Base-by-base conservation (phyloP, 2,797 vertebrate species). In the Hydrophis major region DNA sequence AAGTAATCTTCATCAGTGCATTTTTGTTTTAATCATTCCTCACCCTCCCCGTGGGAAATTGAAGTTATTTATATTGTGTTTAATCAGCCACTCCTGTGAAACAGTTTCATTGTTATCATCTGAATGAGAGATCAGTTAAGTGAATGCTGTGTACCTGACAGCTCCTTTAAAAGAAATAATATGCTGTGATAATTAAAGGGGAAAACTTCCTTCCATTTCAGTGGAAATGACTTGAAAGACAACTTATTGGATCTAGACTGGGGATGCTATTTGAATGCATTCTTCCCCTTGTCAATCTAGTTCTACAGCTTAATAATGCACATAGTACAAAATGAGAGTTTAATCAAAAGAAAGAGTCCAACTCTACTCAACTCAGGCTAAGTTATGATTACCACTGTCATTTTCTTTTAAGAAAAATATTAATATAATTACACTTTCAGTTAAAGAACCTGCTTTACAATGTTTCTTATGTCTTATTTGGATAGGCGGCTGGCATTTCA, bases 61-160 rank as follows among this genome's bases (percentile, higher is more conserved):
- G 90, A 89, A 50, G 87, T 93, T 93, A 93, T 93, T 93, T 93
- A 89, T 93, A 89, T 91, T 93, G 57, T 89, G 66, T 91, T 93
- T 93, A 93, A 93, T 89, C 87, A 94, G 59, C 63, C 50, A 86
- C 86, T 92, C 93, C 89, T 91, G 59, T 89, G 66, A 95, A 95
- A 88, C 93, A 93, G 90, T 92, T 92, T 86, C 69, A 93, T 95
- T 95, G 89, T 96, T 94, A 94, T 95, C 94, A 95, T 95, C 95
- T 95, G 96, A 94, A 93, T 95, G 55, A 93, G 96, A 92, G 94
- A 92, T 55, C 93, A 94, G 92, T 95, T 95, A 94, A 95, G 88
- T 95, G 89, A 94, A 95, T 96, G 94, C 93, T 93, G 60, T 90
- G 92, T 96, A 96, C 95, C 95, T 96, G 93, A 95, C 95, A 95